phyloP scores from a whole-genome alignment of 2,113 vertebrate species.

The Daphoenositta chrysoptera region DNA sequence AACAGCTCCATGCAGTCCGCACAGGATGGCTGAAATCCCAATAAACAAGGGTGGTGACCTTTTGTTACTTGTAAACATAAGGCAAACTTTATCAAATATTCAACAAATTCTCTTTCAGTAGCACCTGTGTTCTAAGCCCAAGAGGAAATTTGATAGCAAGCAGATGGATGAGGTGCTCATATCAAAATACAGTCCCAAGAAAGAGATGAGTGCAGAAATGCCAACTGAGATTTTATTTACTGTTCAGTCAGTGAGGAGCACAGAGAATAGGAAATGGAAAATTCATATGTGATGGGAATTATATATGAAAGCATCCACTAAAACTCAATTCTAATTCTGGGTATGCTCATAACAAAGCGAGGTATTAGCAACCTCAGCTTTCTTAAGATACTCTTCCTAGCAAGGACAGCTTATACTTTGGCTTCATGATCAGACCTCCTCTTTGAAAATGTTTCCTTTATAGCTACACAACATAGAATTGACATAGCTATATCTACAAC shows the following conservation, averaged over 20 bases:
- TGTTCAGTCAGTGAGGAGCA: neutral
- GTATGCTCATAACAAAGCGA: neutral
- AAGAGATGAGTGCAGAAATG: slow-evolving; percentile 34
- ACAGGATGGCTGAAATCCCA: slow-evolving; percentile 19
- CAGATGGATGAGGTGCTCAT: slow-evolving; percentile 51
- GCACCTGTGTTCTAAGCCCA: slow-evolving; percentile 26
- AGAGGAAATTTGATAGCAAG: slow-evolving; percentile 42
- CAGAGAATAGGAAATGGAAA: slow-evolving; percentile 7
- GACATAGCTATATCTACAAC: neutral
- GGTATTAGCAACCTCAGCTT: neutral
- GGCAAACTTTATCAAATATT: slow-evolving; percentile 59
- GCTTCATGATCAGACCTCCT: neutral
- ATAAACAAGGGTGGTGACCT: slow-evolving; percentile 54
- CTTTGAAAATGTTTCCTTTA: neutral
- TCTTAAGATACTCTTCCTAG: neutral
- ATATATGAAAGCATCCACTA: neutral
- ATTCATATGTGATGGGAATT: neutral
- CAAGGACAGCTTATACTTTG: neutral
- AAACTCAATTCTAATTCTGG: neutral
- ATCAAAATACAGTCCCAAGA: slow-evolving; percentile 42
- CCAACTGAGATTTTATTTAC: slow-evolving; percentile 46
- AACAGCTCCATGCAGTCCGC: neutral
- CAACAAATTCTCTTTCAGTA: slow-evolving; percentile 43
- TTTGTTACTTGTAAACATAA: slow-evolving; percentile 39
- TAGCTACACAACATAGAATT: neutral